A percentile compares a stretch with the other conserved stretches of the same genome.
phyloP scores from a whole-genome alignment of 1,140 invertebrate species.

The Pseudomyrmex pallidus region DNA sequence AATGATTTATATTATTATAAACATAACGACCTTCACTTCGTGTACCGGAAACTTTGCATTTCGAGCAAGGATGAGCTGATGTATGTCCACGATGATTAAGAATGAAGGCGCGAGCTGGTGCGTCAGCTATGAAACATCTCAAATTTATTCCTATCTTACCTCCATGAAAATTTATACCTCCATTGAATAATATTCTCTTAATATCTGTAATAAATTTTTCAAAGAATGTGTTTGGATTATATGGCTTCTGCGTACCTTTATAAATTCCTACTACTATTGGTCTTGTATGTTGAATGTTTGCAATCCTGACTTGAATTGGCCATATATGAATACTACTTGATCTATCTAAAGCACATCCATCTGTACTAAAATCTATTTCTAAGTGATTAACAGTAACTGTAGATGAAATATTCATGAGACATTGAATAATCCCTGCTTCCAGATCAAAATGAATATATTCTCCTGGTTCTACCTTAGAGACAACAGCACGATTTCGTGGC shows the following conservation, averaged over 20 bases:
- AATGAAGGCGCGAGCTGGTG: slow-evolving; percentile 51
- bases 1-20: slow-evolving; percentile 33
- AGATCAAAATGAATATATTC: too few species aligned
- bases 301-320: slow-evolving; percentile 28
- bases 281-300: background rate
- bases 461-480: too few species aligned
- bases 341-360: slow-evolving; percentile 19
- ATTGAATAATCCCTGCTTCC: too few species aligned
- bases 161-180: background rate
- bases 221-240: slow-evolving; percentile 6
- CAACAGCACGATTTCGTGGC: too few species aligned
- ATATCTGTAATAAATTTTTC: background rate
- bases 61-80: slow-evolving; percentile 49
- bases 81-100: slow-evolving; percentile 54
- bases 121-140: slow-evolving; percentile 59
- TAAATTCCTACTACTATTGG: slow-evolving; percentile 31
- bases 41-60: slow-evolving; percentile 59
- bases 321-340: background rate
- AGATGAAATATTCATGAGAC: background rate
- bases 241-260: background rate
- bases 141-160: slow-evolving; percentile 8
- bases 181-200: background rate
- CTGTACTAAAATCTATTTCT: slow-evolving; percentile 19
- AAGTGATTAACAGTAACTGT: background rate
- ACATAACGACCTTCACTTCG: background rate